Evolutionary conservation across 2,797 vertebrate genomes (phyloP).

Genomic region (Centroberyx gerrardi): DNA sequence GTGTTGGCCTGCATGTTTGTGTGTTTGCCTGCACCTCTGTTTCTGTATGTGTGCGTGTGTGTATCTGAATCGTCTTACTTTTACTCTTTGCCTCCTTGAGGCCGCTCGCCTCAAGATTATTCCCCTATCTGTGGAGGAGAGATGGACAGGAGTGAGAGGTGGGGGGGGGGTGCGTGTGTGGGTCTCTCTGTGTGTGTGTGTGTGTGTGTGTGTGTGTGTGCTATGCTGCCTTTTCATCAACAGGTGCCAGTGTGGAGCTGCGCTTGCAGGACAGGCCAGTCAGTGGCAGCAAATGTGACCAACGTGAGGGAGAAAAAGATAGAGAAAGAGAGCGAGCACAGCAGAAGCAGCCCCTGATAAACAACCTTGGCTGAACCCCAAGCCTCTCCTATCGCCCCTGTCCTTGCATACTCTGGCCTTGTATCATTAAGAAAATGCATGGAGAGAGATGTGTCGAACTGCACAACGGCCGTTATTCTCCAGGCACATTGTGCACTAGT

Average conservation of each 20-base stretch:
- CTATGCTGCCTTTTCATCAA: conserved; percentile 77
- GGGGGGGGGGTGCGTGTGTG: not conserved
- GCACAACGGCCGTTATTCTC: conserved; percentile 36
- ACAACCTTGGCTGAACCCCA: conserved; percentile 70
- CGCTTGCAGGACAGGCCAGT: conserved; percentile 35
- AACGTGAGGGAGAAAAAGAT: conserved; percentile 54
- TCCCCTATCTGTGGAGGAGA: conserved; percentile 35
- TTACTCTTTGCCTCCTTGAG: conserved; percentile 46
- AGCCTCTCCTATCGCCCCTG: conserved; percentile 53
- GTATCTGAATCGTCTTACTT: conserved; percentile 32
- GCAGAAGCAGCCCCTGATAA: conserved; percentile 62
- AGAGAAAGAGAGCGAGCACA: conserved; percentile 57
- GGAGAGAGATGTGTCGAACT: conserved; percentile 43
- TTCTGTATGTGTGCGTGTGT: conserved; percentile 9
- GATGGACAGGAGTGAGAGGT: conserved; percentile 43
- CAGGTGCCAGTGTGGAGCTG: conserved; percentile 84
- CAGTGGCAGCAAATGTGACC: conserved; percentile 50
- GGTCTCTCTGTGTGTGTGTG: not conserved
- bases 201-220: conserved; percentile 25
- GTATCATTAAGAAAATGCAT: conserved; percentile 63
- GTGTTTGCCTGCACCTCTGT: not conserved
- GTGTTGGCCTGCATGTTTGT: not conserved
- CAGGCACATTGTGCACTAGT: conserved; percentile 40
- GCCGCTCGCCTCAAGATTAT: conserved; percentile 35
- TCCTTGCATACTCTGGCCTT: conserved; percentile 71